Percentiles rank a stretch among this genome's conserved stretches.
Conservation (phyloP, 2,113 vertebrate species). For the Cyanoliseus patagonus region DNA sequence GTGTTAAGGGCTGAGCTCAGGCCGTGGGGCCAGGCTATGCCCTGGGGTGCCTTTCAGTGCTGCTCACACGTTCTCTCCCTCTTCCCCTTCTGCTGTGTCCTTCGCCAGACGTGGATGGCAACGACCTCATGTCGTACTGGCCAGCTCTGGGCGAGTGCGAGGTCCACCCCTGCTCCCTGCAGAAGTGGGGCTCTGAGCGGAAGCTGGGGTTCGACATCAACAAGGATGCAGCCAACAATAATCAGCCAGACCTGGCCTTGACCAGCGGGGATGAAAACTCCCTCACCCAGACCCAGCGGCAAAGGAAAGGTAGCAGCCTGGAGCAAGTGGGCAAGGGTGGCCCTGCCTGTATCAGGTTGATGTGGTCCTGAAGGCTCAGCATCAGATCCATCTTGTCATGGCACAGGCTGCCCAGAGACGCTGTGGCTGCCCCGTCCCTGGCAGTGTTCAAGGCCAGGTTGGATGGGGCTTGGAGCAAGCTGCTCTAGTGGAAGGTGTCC, state of each 20-base stretch:
- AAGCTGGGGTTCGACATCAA: constrained; percentile 90
- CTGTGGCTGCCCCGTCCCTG: background rate
- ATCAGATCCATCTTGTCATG: background rate
- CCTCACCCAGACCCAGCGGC: constrained; percentile 84
- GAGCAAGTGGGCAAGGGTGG: background rate
- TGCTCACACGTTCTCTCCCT: background rate
- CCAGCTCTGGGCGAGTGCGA: constrained; percentile 91
- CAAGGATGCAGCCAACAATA: constrained; percentile 95
- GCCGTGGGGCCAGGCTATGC: background rate
- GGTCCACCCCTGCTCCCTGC: constrained; percentile 84
- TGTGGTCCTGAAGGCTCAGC: background rate
- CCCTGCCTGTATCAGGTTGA: background rate
- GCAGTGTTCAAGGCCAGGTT: background rate
- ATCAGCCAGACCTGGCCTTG: constrained; percentile 87
- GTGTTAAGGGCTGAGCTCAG: background rate
- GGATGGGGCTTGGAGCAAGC: background rate
- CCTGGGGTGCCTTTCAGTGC: background rate
- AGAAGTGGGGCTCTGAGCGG: constrained; percentile 97
- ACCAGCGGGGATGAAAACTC: constrained; percentile 95
- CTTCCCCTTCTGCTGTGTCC: background rate
- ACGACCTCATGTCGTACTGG: constrained; percentile 96
- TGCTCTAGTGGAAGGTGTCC: background rate
- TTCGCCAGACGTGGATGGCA: constrained; percentile 91
- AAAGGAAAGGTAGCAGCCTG: constrained; percentile 88
- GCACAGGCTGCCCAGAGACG: background rate